phyloP scores from a whole-genome alignment of 2,797 vertebrate species.

The Chanos chanos region DNA sequence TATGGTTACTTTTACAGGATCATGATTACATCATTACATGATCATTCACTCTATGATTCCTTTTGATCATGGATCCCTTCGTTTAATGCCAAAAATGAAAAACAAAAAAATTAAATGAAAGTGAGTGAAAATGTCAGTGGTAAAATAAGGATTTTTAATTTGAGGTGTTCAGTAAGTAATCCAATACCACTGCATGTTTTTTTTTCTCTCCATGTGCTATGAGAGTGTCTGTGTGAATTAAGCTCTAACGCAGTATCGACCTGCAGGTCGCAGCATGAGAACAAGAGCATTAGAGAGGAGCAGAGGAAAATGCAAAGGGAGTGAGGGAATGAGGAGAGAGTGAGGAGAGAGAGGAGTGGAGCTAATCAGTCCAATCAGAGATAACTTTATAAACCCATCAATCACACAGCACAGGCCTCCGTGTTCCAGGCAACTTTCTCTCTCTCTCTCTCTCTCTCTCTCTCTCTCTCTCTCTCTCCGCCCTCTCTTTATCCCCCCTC shows the following conservation, averaged over 20 bases:
- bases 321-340: background rate
- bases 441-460: background rate
- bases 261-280: background rate
- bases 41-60: too few species aligned
- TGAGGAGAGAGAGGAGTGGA: background rate
- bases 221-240: slow-evolving; percentile 16
- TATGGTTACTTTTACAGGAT: too few species aligned
- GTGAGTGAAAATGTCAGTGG: too few species aligned
- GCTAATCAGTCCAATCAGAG: background rate
- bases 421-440: too few species aligned
- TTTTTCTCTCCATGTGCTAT: background rate
- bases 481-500: background rate
- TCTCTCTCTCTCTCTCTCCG: background rate
- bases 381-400: background rate
- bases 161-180: slow-evolving; percentile 6
- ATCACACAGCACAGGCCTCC: background rate
- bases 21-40: too few species aligned
- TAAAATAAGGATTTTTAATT: slow-evolving; percentile 6
- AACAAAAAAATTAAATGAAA: background rate
- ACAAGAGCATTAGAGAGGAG: slow-evolving; percentile 27
- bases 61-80: too few species aligned
- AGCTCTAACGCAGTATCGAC: slow-evolving; percentile 5
- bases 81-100: background rate
- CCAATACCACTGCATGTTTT: background rate
- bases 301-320: background rate